Evolutionary conservation across 2,113 vertebrate genomes (phyloP), one percentile per base, ranked within the genome.

Genomic region (Acrocephalus kingi): DNA sequence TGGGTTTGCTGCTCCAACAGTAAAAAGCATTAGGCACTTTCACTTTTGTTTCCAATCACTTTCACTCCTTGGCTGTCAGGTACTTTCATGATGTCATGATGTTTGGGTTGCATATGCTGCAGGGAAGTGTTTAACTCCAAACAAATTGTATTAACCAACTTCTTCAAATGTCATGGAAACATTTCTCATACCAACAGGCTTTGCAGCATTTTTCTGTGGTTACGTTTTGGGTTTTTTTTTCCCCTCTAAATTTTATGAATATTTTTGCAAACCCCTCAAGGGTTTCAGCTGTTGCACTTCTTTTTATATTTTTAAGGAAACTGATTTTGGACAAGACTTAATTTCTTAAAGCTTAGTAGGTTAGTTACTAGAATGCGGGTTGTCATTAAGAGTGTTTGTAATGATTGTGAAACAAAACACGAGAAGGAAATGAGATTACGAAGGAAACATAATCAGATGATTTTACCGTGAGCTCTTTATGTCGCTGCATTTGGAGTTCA

Each of bases 81-180:
- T 93, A 72, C 64, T 82, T 43, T 11, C 22, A 56, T 90, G 83
- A 93, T 90, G 93, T 91, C 94, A 80, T 80, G 61, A 10, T 94
- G 85, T 94, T 95, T 93, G 94, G 80, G 83, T 58, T 92, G 92
- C 90, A 90, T 66, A 92, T 52, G 86, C 80, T 75, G 62, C 90
- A 93, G 94, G 83, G 88, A 93, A 78, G 77, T 73, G 86, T 92
- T 95, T 78, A 75, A 90, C 58, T 89, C 92, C 80, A 94, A 90
- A 95, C 93, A 93, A 87, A 94, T 76, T 79, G 39, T 56, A 81
- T 81, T 92, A 91, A 90, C 66, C 13, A 20, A 51, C 79, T 95
- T 62, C 82, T 91, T 75, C 28, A 94, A 77, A 90, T 94, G 96
- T 39, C 94, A 69, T 64, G 88, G 93, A 72, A 94, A 96, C 88